These are phyloP conservation scores for Pan paniscus DNA, from an alignment of 2,113 vertebrate genomes.

Conservation along the genomic window DNA sequence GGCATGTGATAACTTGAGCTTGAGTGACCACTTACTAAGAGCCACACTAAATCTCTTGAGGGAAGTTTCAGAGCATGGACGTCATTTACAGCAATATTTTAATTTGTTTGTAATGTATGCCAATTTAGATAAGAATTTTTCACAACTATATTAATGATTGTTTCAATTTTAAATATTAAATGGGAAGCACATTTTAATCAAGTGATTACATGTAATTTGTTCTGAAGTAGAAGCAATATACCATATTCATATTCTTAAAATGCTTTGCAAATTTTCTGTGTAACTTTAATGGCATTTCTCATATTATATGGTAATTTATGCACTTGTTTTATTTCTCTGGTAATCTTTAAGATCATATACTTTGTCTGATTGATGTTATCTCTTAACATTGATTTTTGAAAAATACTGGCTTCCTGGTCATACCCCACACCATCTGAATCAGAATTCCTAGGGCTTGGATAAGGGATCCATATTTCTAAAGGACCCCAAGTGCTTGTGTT, in stretches of 20 bases:
- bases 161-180: neutral
- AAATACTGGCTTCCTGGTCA: no score
- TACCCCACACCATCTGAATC: neutral
- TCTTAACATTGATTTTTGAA: neutral
- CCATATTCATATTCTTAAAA: neutral
- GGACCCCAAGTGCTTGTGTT: neutral
- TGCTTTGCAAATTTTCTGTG: neutral
- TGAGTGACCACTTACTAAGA: conserved; percentile 97
- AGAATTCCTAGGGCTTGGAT: neutral
- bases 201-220: neutral
- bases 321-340: neutral
- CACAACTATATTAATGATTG: neutral
- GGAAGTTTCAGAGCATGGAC: conserved; percentile 98
- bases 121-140: conserved; percentile 92
- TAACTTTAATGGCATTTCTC: neutral
- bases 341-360: neutral
- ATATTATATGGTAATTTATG: neutral
- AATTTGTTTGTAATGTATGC: conserved; percentile 99
- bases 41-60: conserved; percentile 97
- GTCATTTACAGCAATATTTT: conserved; percentile 99
- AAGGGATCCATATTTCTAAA: neutral
- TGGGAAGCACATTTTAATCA: neutral
- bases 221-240: conserved; percentile 65
- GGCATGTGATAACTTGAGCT: conserved; percentile 98
- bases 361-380: neutral